Evolutionary conservation across 2,888 invertebrate genomes (phyloP).

Genomic region (Ophion slaviceki): DNA sequence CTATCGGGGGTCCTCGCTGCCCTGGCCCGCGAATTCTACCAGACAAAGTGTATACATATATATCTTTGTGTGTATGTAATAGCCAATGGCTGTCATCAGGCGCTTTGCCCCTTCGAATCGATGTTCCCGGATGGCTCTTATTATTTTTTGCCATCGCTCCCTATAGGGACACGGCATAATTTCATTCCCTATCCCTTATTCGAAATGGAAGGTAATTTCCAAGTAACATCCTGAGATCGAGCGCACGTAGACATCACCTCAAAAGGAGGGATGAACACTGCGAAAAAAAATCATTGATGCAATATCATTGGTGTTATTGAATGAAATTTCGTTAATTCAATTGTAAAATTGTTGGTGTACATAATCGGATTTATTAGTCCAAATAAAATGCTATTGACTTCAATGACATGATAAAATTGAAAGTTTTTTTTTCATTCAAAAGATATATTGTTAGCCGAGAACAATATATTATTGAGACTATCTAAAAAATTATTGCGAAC

Average conservation of each 20-base stretch:
- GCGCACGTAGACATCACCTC: not conserved
- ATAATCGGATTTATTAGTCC: no score
- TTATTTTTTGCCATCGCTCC: conserved; percentile 55
- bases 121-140: conserved; percentile 54
- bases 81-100: not conserved
- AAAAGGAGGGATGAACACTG: not conserved
- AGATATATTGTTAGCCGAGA: no score
- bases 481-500: no score
- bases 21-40: conserved; percentile 19
- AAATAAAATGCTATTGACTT: no score
- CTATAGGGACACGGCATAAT: conserved; percentile 16
- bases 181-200: conserved; percentile 31
- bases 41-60: conserved; percentile 6
- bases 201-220: conserved; percentile 34
- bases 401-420: no score
- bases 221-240: conserved; percentile 10
- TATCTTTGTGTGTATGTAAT: not conserved
- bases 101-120: conserved; percentile 52
- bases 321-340: no score
- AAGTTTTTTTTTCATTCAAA: no score
- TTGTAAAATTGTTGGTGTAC: no score
- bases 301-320: no score
- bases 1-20: conserved; percentile 41
- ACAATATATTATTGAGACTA: no score
- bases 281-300: no score